Conservation (phyloP, 2,888 invertebrate genomes). For the Ametastegia equiseti region DNA sequence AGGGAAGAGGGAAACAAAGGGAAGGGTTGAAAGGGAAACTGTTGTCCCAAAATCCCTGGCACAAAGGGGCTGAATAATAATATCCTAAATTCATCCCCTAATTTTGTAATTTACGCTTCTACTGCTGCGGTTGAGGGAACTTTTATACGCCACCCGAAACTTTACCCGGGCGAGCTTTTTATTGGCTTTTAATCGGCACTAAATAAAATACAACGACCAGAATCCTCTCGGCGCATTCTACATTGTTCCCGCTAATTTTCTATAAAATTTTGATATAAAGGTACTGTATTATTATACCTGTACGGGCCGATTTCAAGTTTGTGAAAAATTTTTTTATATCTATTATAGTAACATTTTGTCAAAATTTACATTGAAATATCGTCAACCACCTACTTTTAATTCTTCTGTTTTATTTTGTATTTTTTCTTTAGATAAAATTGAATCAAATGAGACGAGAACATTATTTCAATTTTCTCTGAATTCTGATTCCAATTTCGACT, state of each 20-base stretch:
- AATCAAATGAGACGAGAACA: no score
- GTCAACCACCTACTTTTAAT: not conserved
- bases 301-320: no score
- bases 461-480: no score
- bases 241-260: no score
- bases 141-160: slow-evolving; percentile 7
- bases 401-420: not conserved
- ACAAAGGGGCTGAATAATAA: not conserved
- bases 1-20: not conserved
- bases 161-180: not conserved
- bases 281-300: no score
- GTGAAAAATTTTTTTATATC: no score
- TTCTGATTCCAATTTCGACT: no score
- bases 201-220: not conserved
- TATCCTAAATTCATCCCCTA: not conserved
- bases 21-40: not conserved
- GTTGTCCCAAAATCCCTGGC: not conserved
- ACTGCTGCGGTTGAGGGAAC: not conserved
- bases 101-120: slow-evolving; percentile 16
- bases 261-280: no score
- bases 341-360: no score
- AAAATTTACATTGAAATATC: no score
- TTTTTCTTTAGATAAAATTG: no score
- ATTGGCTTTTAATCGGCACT: slow-evolving; percentile 9
- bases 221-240: no score